Conservation (phyloP, 2,113 vertebrate species). For the Machaerirhynchus nigripectus region DNA sequence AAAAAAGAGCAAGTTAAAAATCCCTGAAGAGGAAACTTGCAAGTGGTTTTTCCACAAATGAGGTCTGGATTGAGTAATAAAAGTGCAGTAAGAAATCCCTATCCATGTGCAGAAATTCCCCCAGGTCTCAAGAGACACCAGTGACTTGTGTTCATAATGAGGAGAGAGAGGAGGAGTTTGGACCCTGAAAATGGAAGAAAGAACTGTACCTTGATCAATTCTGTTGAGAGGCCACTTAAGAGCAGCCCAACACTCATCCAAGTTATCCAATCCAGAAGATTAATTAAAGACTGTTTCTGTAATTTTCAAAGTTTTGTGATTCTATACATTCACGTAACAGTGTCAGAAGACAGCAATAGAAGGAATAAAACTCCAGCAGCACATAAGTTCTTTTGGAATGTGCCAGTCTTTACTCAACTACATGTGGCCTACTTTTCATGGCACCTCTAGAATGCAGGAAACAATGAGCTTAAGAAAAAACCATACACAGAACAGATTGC, state of each 20-base stretch:
- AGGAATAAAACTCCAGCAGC: background rate
- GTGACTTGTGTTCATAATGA: background rate
- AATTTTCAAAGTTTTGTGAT: background rate
- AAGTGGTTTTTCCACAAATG: background rate
- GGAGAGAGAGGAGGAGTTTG: background rate
- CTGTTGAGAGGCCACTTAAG: background rate
- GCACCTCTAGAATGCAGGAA: background rate
- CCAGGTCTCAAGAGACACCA: background rate
- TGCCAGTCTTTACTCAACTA: background rate
- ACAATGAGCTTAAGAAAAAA: background rate
- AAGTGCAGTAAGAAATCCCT: background rate
- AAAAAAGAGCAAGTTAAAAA: background rate
- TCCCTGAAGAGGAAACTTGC: background rate
- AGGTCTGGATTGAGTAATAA: background rate
- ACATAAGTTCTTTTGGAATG: background rate
- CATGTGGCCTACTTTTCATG: background rate
- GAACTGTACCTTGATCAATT: background rate
- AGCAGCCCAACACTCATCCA: background rate
- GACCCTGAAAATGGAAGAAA: background rate
- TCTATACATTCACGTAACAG: background rate
- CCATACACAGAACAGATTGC: background rate
- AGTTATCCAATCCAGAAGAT: background rate
- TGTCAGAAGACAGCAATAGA: background rate
- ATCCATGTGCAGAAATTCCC: background rate
- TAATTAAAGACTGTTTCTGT: background rate